Evolutionary conservation across 1,140 invertebrate genomes (phyloP), one percentile per base, ranked within the genome.

Genomic region (Mylabris phalerata): DNA sequence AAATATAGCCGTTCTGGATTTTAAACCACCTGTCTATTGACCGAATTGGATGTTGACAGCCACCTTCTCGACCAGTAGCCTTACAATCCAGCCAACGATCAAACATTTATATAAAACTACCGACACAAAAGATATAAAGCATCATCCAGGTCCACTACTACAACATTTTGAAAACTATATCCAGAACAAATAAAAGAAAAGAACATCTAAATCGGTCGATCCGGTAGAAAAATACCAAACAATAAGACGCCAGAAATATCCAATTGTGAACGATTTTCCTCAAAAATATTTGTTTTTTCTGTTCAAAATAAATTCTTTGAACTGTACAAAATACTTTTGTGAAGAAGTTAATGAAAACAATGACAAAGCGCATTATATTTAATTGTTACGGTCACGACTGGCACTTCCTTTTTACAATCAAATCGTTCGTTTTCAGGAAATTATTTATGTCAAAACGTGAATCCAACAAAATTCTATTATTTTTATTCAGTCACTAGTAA

Each of bases 341-440:
- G 19, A 45, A 58, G 47, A 52, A 59, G 49, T 59, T 59, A 54
- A 59, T 59, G 57, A 59, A 38, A 59, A 47, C 50, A 59, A 59
- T 59, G 57, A 59, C 57, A 59, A 57, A 54, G 57, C 49, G 50
- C 57, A 59, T 59, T 59, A 49, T 19, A 19, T 46, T 59, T 43
- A 39, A 48, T 59, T 59, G 46, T 59, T 43, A 54, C 49, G 50
- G 57, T 59, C 50, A 59, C 57, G 50, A 59, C 49, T 59, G 46
- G 44, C 46, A 59, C 50, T 59, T 59, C 50, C 50, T 48, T 54
- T 59, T 51, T 43, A 58, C 47, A 43, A 51, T 47, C 26, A 32
- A 32, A 32, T 32, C 4, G 4, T 32, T 32, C 32, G 7, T 32
- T 32, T 32, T 27, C 48, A 26, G 9, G 32, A 32, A 32, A 32